Conservation (phyloP, 2,797 vertebrate genomes). For the Acomys russatus region DNA sequence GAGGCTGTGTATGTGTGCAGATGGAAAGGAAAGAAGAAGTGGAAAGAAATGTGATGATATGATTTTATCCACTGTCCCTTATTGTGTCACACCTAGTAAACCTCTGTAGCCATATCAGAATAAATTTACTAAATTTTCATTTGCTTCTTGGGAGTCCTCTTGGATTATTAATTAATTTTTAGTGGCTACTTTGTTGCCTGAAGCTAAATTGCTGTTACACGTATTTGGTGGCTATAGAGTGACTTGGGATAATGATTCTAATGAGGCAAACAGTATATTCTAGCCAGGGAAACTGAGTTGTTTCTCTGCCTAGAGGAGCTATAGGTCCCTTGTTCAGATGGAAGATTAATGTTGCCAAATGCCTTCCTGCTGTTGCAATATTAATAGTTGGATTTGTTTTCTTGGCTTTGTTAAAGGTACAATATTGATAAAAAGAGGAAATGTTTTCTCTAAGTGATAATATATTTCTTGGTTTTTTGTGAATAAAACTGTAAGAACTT, state of each 20-base stretch:
- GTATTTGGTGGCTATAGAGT: neutral
- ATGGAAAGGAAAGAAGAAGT: slow-evolving; percentile 35
- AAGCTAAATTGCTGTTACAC: slow-evolving; percentile 24
- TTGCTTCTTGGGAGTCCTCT: slow-evolving; percentile 50
- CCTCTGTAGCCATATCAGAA: neutral
- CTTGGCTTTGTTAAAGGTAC: slow-evolving; percentile 23
- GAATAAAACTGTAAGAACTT: slow-evolving; percentile 53
- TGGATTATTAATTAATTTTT: slow-evolving; percentile 52
- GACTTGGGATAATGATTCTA: slow-evolving; percentile 19
- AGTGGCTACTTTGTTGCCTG: slow-evolving; percentile 27
- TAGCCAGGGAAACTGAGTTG: slow-evolving; percentile 18
- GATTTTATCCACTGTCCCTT: neutral
- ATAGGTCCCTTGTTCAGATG: neutral
- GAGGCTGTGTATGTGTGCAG: neutral
- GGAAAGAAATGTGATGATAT: neutral
- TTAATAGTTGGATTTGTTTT: slow-evolving; percentile 55
- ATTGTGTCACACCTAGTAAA: slow-evolving; percentile 12
- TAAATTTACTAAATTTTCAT: neutral
- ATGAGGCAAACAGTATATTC: neutral
- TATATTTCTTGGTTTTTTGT: slow-evolving; percentile 45
- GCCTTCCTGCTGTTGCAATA: slow-evolving; percentile 25
- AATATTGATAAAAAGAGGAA: slow-evolving; percentile 47
- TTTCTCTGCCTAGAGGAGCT: neutral
- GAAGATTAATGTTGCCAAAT: slow-evolving; percentile 33
- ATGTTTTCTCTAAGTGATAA: slow-evolving; percentile 59